Conservation (phyloP, 2,113 vertebrate species). For the Calidris pugnax region DNA sequence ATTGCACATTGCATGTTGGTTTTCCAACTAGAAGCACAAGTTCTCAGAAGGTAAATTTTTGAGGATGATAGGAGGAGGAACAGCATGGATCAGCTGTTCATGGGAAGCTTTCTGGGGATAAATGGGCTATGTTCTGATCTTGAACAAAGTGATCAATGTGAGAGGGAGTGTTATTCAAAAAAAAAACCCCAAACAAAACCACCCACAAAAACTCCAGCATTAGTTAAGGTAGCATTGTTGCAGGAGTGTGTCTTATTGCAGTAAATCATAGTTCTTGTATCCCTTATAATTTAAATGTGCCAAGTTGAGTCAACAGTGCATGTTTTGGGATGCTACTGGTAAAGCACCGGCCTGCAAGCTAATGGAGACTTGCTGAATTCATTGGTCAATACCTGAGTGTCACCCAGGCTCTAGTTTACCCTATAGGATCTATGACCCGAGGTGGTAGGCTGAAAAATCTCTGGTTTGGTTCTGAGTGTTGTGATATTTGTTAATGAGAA, state of each 20-base stretch:
- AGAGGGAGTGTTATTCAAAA: not conserved
- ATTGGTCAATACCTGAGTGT: not conserved
- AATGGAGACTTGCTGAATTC: not conserved
- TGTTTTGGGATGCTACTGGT: not conserved
- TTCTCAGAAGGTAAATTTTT: not conserved
- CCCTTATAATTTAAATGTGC: not conserved
- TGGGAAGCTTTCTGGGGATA: not conserved
- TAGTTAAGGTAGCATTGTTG: not conserved
- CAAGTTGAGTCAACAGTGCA: not conserved
- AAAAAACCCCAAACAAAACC: not conserved
- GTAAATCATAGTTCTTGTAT: not conserved
- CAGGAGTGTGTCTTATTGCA: not conserved
- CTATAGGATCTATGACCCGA: not conserved
- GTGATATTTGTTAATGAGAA: not conserved
- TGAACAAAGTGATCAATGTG: not conserved
- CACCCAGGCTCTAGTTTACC: not conserved
- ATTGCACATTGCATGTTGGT: accelerated
- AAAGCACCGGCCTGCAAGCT: not conserved
- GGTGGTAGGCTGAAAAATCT: not conserved
- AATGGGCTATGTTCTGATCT: not conserved
- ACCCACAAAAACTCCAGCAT: accelerated
- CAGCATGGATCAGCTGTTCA: not conserved
- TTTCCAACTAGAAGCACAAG: not conserved
- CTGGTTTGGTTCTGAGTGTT: not conserved
- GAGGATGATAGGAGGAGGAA: not conserved